A percentile compares a stretch with the other conserved stretches of the same genome.
Evolutionary conservation across 1,140 invertebrate genomes (phyloP).

Genomic region (Orius laevigatus): DNA sequence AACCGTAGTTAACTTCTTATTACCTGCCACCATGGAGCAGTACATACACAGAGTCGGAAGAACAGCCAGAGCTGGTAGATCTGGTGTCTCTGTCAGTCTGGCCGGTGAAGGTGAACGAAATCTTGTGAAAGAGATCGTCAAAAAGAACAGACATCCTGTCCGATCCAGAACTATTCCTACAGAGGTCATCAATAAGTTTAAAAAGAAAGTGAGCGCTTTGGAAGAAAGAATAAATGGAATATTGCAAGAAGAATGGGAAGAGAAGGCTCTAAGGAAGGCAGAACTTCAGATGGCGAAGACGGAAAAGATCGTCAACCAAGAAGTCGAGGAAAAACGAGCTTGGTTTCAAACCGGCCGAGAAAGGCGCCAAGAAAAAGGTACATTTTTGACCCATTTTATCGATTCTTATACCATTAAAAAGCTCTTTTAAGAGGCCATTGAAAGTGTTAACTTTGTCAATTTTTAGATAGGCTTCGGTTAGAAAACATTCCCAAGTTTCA

Average conservation of each 20-base stretch:
- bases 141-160: constrained; percentile 65
- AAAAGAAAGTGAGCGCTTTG: constrained; percentile 48
- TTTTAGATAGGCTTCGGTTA: constrained; percentile 11
- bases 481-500: not conserved
- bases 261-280: constrained; percentile 61
- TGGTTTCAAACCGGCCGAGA: constrained; percentile 86
- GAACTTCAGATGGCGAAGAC: constrained; percentile 72
- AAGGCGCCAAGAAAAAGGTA: constrained; percentile 58
- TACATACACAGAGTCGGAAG: constrained; percentile 91
- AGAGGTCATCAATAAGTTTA: constrained; percentile 79
- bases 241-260: constrained; percentile 66
- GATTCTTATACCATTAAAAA: too few relatives aligned
- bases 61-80: constrained; percentile 83
- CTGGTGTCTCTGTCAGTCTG: constrained; percentile 80
- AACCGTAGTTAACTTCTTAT: constrained; percentile 92
- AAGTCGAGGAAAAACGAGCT: constrained; percentile 32
- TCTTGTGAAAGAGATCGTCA: constrained; percentile 83
- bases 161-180: constrained; percentile 50
- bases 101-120: constrained; percentile 82
- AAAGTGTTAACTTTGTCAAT: not conserved
- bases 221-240: constrained; percentile 66
- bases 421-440: not conserved
- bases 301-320: constrained; percentile 47
- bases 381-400: not conserved
- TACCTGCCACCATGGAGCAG: constrained; percentile 86